Evolutionary conservation across 64 coral and sea anemone species (phyloP), one percentile per base, ranked within the genome.

Genomic region (Porites australiensis): DNA sequence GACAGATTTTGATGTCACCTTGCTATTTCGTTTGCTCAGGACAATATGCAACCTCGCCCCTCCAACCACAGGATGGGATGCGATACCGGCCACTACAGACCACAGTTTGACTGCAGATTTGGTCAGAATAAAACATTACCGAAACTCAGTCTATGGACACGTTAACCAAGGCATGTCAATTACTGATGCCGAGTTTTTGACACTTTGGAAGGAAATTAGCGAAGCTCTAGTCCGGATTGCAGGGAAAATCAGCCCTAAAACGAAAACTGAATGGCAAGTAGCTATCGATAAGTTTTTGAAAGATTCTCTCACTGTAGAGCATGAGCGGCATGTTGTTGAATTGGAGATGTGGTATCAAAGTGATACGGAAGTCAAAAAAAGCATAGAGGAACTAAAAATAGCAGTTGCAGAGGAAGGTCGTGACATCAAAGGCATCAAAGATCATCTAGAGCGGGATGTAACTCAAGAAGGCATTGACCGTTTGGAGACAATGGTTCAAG

Each of bases 141-240:
- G 83, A 51, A 86, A 86, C 83, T 53, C 47, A 6, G 63, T 86
- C 8, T 67, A 86, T 70, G 83, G 83, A 15, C 83, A 86, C 46
- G 83, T 86, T 44, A 86, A 46, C n/a, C n/a, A 71, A 72, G 45
- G 50, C 45, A 71, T 67, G 63, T 23, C 48, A 47, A 72, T 71
- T 50, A 71, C 83, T 9, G 83, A 70, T 8, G 49, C 8, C 20
- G 22, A 86, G 18, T 86, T 86, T 50, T n/a, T 21, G 6, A 22
- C 4, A 23, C 21, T 86, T 64, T 86, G 83, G 83, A 18, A 47
- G 21, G 83, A 86, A 86, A 86, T 86, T 50, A 86, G 63, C 20
- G 37, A 13, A 13, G 64, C 83, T n/a, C n/a, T 86, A 15, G 20
- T 86, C 6, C 21, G 64, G 5, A 8, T 86, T 64, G 83, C 83